Conservation (phyloP, 2,797 vertebrate species). For the Heliangelus exortis region DNA sequence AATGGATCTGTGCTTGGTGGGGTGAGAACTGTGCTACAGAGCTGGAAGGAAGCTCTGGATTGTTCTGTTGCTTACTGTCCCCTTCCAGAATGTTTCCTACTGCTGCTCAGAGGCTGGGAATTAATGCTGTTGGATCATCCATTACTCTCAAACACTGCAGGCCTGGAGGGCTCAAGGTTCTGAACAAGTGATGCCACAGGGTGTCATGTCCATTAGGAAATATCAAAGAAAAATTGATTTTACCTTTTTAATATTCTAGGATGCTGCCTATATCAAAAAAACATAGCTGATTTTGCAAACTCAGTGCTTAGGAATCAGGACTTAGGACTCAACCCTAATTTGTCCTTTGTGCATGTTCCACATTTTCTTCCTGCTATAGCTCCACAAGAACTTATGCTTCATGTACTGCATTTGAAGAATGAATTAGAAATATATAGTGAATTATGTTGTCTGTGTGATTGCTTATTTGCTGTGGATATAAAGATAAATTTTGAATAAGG, state of each 20-base stretch:
- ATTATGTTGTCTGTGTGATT: neutral
- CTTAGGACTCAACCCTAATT: neutral
- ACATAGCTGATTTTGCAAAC: neutral
- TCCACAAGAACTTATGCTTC: neutral
- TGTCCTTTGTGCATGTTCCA: neutral
- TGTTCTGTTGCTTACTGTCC: neutral
- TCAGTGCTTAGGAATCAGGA: neutral
- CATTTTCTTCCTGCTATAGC: neutral
- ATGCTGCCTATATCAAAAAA: neutral
- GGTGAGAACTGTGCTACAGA: neutral
- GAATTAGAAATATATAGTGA: neutral
- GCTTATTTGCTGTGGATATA: neutral
- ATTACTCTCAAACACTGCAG: neutral
- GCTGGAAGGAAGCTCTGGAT: neutral
- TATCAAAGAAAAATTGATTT: neutral
- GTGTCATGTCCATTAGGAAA: neutral
- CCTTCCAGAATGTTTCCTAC: neutral
- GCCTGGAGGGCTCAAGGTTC: neutral
- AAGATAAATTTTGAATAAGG: neutral
- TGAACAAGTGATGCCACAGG: neutral
- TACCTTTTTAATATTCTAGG: neutral
- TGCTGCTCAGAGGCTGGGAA: neutral
- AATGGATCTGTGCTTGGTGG: neutral
- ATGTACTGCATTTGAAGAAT: neutral
- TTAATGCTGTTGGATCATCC: fast-evolving